Conservation (phyloP, 1,140 invertebrate species). For the Phymastichus coffea region DNA sequence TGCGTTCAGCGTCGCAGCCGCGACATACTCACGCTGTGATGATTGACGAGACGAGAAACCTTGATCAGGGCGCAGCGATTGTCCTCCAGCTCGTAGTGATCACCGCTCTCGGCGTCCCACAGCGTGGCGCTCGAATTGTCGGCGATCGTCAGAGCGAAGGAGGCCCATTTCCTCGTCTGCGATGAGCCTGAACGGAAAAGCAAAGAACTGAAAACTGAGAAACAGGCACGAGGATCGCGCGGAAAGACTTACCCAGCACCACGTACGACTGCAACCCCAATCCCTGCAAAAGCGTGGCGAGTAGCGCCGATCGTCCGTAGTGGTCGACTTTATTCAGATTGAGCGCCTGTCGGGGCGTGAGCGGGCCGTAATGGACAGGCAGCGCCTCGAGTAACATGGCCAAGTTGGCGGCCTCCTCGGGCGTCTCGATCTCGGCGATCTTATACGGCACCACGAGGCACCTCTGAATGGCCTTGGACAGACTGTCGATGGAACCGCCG, state of each 20-base stretch:
- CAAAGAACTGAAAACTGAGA: neutral
- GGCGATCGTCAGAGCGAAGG: constrained; percentile 45
- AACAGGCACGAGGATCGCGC: too few species aligned
- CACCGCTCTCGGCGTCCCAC: constrained; percentile 52
- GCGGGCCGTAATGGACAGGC: constrained; percentile 46
- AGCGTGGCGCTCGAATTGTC: constrained; percentile 35
- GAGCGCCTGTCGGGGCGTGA: constrained; percentile 48
- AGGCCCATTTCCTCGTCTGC: constrained; percentile 46
- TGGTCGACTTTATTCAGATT: constrained; percentile 52
- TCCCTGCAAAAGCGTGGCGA: constrained; percentile 44
- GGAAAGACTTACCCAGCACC: constrained; percentile 44
- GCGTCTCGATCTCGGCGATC: constrained; percentile 40
- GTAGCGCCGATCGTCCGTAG: constrained; percentile 48
- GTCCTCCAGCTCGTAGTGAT: constrained; percentile 43
- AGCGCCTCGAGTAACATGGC: constrained; percentile 43
- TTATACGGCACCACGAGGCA: constrained; percentile 49
- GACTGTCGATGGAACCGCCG: constrained; percentile 36
- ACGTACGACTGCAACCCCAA: constrained; percentile 46
- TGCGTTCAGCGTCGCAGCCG: too few species aligned
- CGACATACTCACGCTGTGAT: constrained; percentile 42
- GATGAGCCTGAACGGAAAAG: constrained; percentile 41
- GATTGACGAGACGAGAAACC: constrained; percentile 46
- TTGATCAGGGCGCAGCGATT: constrained; percentile 46
- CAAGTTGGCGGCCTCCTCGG: constrained; percentile 44
- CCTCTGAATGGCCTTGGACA: constrained; percentile 49